phyloP scores from a whole-genome alignment of 2,888 invertebrate species.

The Calameuta idolon region DNA sequence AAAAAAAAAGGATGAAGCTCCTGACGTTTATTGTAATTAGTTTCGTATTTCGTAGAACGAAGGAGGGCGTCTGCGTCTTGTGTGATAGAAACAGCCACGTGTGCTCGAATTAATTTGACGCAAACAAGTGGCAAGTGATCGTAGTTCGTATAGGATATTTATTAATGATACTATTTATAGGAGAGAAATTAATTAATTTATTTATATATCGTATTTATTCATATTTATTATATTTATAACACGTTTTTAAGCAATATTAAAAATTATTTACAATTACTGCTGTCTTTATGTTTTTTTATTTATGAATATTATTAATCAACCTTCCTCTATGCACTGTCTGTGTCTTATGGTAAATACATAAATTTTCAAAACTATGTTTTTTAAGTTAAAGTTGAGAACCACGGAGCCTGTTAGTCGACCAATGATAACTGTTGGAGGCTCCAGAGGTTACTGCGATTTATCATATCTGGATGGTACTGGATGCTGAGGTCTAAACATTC shows the following conservation, averaged over 20 bases:
- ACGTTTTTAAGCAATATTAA: slow-evolving; percentile 17
- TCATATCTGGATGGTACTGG: background rate
- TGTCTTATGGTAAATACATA: background rate
- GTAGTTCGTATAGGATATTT: slow-evolving; percentile 28
- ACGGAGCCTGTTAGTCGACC: background rate
- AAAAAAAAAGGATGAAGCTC: background rate
- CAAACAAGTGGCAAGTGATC: slow-evolving; percentile 21
- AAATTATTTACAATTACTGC: background rate
- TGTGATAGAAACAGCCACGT: slow-evolving; percentile 6
- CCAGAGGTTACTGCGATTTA: background rate
- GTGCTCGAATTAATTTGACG: background rate
- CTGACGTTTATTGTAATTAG: background rate
- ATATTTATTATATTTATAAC: slow-evolving; percentile 46
- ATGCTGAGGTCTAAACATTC: background rate
- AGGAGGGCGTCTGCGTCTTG: background rate
- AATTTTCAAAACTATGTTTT: background rate
- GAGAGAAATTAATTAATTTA: slow-evolving; percentile 23
- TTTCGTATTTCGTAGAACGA: background rate
- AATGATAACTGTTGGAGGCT: background rate
- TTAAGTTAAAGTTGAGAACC: background rate
- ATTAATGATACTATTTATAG: slow-evolving; percentile 43
- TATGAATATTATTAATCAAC: background rate
- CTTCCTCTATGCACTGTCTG: background rate
- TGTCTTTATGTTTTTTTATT: background rate
- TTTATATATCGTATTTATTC: slow-evolving; percentile 28